Base-by-base conservation (phyloP, 2,113 vertebrate species). In the Lagopus muta region DNA sequence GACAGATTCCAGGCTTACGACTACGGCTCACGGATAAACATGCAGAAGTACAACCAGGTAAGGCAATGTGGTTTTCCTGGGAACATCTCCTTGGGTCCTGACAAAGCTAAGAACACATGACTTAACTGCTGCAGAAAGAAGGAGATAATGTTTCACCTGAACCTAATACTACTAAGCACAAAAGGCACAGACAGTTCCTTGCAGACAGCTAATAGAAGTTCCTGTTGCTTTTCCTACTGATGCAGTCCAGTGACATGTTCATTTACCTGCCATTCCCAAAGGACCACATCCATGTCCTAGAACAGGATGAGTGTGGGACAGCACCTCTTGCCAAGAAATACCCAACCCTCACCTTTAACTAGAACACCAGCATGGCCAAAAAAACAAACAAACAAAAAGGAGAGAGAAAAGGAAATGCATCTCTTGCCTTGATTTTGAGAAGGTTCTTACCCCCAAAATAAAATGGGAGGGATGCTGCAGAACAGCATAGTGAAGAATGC, bases 11-110 rank as follows among this genome's bases (percentile, higher is more conserved):
- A 96, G 87, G 89, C 94, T 87, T 91, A 87, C 22, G 93, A 96
- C 89, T 96, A 94, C 0, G 93, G 95, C 62, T 27, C 3, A 11
- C 89, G 91, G 43, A 78, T 87, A 87, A 95, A 95, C 40, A 76
- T 91, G 81, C 91, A 95, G 89, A 95, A 91, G 87, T 96, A 95
- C 40, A 93, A 96, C 58, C 93, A 96, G 93, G 94, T 95, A 92
- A 92, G 52, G 45, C 6, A 64, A 61, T 27, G 48, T 0, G 0
- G 3, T 52, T 92, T 87, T 14, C 54, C 48, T 36, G 20, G 60
- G 7, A 86, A 65, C 10, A 25, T 52, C 50, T 47, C 19, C 22
- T 48, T 11, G 4, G 5, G 6, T 65, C 7, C 36, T 30, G 2
- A 13, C 5, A 92, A 64, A 86, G 74, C 11, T 24, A 45, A 60